A percentile compares a stretch with the other conserved stretches of the same genome.
Conservation (phyloP, 2,113 vertebrate species). For the Castor canadensis region DNA sequence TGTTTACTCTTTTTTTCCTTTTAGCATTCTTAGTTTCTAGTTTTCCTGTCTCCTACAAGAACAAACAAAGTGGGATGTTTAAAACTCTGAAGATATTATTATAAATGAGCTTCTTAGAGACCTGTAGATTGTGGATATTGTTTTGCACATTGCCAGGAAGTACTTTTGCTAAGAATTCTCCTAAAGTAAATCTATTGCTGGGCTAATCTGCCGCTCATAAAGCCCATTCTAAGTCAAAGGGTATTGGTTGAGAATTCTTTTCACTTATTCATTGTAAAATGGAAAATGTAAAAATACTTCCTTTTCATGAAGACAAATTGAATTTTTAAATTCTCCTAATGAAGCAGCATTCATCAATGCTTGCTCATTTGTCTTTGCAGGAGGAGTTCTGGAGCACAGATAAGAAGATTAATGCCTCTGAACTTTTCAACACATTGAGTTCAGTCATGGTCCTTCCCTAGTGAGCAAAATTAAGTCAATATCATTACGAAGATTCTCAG, state of each 20-base stretch:
- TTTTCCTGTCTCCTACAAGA: neutral
- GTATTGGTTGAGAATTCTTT: conserved; percentile 81
- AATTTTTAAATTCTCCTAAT: conserved; percentile 87
- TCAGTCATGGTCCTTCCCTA: conserved; percentile 66
- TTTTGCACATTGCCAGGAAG: conserved; percentile 35
- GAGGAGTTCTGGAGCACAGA: conserved; percentile 81
- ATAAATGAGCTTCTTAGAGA: neutral
- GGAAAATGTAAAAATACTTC: conserved; percentile 82
- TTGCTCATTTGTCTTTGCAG: conserved; percentile 85
- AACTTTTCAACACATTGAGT: conserved; percentile 84
- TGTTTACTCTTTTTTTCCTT: neutral
- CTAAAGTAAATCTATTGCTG: conserved; percentile 58
- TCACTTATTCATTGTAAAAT: conserved; percentile 74
- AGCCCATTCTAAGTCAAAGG: conserved; percentile 73
- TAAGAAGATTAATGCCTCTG: conserved; percentile 87
- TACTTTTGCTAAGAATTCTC: conserved; percentile 42
- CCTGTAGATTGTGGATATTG: neutral
- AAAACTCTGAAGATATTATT: conserved; percentile 21
- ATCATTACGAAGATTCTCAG: conserved; percentile 70
- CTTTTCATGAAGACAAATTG: conserved; percentile 87
- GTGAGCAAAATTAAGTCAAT: conserved; percentile 79
- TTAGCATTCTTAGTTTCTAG: neutral
- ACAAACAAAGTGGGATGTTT: neutral
- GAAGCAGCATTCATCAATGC: conserved; percentile 85
- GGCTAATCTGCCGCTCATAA: conserved; percentile 56